Evolutionary conservation across 2,888 invertebrate species (phyloP), one percentile per base, ranked within the genome.

Genomic region (Orthosia cruda): DNA sequence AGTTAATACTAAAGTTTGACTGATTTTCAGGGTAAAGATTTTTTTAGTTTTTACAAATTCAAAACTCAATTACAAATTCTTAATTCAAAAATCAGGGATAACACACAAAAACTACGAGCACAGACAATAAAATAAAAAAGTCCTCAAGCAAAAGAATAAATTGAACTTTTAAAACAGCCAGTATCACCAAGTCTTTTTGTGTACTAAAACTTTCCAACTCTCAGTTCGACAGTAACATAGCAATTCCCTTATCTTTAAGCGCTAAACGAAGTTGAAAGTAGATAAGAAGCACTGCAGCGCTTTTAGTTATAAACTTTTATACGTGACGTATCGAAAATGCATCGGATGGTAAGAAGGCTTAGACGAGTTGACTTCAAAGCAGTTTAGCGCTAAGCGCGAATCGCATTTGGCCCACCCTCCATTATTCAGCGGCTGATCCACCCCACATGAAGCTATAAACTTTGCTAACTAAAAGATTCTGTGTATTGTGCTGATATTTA

Each of bases 261-360:
- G 62, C 77, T 77, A 81, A 83, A 77, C 74, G 68, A 79, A 86
- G 71, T 88, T 71, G 71, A 79, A 84, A 88, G 77, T 58, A 79
- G 78, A 87, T 86, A 85, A 84, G 71, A 80, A 74, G 84, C 87
- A 87, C 89, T 89, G 90, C 89, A 89, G 90, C 89, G 89, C 90
- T 86, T 88, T 89, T 82, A 90, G 89, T 90, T 90, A 90, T 86
- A 90, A 93, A 94, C 91, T 93, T 92, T 90, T 87, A 89, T 87
- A 89, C 91, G 93, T 92, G 92, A 92, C 90, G 89, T 92, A 93
- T 94, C 90, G 93, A 91, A 91, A 93, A 93, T 94, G 94, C 94
- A 94, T 92, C 91, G 90, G 91, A 92, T 91, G 86, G 89, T 92
- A 92, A 92, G 92, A 91, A 91, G 92, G 92, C 93, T 94, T 93